Conservation (phyloP, 2,113 vertebrate genomes). For the Podiceps cristatus region DNA sequence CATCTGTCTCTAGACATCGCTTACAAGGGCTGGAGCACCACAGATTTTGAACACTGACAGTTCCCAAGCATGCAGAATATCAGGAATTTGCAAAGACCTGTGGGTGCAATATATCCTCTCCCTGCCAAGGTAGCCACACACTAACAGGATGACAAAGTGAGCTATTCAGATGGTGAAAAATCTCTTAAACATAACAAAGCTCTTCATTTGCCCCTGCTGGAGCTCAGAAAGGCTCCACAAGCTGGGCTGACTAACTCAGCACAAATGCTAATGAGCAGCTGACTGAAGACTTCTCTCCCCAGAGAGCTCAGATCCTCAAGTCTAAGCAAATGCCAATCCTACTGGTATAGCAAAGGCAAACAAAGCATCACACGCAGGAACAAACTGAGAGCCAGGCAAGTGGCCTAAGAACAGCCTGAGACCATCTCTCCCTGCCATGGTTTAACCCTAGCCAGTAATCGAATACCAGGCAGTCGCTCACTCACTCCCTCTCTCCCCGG, state of each 20-base stretch:
- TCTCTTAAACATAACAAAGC: not conserved
- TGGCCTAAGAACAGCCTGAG: not conserved
- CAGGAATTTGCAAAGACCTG: not conserved
- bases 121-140: not conserved
- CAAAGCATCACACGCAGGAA: fast-evolving
- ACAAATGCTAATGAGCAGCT: not conserved
- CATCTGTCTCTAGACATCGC: not conserved
- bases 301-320: not conserved
- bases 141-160: not conserved
- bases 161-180: not conserved
- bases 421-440: not conserved
- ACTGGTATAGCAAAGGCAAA: not conserved
- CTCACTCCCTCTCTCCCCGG: no score
- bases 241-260: not conserved
- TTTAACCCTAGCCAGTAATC: no score
- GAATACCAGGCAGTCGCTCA: no score
- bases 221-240: not conserved
- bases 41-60: not conserved
- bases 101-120: not conserved
- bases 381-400: not conserved
- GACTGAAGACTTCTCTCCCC: not conserved
- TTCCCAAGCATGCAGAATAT: not conserved
- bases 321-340: not conserved
- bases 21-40: not conserved
- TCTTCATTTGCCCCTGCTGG: not conserved